phyloP scores from a whole-genome alignment of 2,888 invertebrate genomes.

The Spilosoma lubricipeda region DNA sequence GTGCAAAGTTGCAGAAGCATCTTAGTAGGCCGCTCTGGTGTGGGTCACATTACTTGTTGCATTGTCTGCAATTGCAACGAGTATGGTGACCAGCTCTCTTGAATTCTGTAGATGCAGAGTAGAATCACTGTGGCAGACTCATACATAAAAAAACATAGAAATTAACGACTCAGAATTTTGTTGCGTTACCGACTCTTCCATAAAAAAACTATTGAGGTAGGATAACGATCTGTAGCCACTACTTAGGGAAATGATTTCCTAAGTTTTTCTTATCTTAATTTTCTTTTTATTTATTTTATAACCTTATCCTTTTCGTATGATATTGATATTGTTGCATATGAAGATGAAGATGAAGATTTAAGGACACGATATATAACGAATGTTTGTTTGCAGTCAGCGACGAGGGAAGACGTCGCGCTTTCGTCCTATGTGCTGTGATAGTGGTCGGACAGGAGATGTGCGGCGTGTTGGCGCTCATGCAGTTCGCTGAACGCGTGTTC shows the following conservation, averaged over 20 bases:
- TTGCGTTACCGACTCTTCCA: not conserved
- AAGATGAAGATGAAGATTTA: no score
- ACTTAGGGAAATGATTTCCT: not conserved
- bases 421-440: conserved; percentile 60
- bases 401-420: conserved; percentile 63
- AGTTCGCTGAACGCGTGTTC: conserved; percentile 76
- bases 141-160: not conserved
- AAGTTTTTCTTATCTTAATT: no score
- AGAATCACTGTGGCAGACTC: no score
- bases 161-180: not conserved
- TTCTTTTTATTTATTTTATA: not conserved
- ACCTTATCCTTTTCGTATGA: not conserved
- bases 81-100: no score
- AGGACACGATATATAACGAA: not conserved
- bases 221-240: not conserved
- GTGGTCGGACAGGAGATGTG: conserved; percentile 74
- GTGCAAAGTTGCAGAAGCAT: no score
- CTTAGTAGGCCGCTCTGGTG: no score
- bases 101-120: no score
- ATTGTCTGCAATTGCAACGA: no score
- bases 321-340: not conserved
- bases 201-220: not conserved
- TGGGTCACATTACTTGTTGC: no score
- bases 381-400: conserved; percentile 57
- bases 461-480: conserved; percentile 72